A percentile compares a stretch with the other conserved stretches of the same genome.
Evolutionary conservation across 2,113 vertebrate genomes (phyloP).

Genomic region (Romanogobio albipinnatus): DNA sequence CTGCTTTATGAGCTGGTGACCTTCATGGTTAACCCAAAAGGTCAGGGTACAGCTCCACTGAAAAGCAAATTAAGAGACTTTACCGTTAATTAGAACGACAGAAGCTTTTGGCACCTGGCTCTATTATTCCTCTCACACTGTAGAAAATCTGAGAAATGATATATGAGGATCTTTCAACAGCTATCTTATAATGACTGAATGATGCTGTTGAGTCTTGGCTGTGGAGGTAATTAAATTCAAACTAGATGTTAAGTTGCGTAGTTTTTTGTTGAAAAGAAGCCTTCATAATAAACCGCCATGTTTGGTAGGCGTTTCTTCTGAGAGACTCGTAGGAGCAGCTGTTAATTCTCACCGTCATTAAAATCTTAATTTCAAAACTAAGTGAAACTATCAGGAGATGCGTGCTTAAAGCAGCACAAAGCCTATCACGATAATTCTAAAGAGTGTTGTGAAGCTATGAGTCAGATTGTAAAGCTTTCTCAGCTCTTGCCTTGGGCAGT

Average conservation of each 20-base stretch:
- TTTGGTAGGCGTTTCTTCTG: neutral
- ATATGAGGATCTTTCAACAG: neutral
- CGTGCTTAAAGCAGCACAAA: neutral
- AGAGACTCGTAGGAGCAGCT: neutral
- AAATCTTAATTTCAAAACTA: constrained; percentile 33
- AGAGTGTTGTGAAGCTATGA: constrained; percentile 19
- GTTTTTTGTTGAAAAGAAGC: constrained; percentile 5
- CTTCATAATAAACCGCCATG: neutral
- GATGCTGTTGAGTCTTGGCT: neutral
- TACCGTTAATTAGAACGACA: neutral
- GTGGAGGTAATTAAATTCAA: constrained; percentile 9
- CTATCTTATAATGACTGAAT: neutral
- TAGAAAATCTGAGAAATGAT: neutral
- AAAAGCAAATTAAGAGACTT: constrained; percentile 9
- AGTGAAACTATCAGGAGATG: constrained; percentile 6
- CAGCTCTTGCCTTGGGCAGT: neutral
- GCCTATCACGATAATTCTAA: neutral
- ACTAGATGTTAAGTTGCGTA: constrained; percentile 1
- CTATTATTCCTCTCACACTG: neutral
- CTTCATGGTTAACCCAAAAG: neutral
- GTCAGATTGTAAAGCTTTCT: neutral
- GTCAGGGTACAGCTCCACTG: neutral
- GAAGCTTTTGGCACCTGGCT: neutral
- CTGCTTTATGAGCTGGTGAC: neutral
- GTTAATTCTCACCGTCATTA: constrained; percentile 9